Evolutionary conservation across 2,888 invertebrate genomes (phyloP), one percentile per base, ranked within the genome.

Genomic region (Hipparchia sbordonii): DNA sequence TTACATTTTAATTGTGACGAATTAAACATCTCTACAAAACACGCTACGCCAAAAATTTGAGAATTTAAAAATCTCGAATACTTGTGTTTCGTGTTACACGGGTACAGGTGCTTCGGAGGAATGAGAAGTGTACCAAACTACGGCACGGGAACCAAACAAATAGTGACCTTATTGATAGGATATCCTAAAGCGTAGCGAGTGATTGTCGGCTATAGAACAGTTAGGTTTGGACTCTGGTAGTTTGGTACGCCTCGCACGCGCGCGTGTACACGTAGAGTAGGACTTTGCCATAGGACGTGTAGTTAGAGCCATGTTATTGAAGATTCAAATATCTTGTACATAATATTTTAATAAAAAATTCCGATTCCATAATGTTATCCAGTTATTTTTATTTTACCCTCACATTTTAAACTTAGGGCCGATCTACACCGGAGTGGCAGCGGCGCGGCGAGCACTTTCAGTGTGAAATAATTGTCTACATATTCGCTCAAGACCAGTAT

Each of bases 271-370:
- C 39, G 59, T 39, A 12, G 59, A 12, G 67, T 39, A 13, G 67
- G 77, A 76, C 76, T 81, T 82, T 84, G 87, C 87, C 88, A 88
- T 88, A 86, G 85, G 39, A 39, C 39, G 87, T 78, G 77, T 81
- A 84, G 79, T 74, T 73, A 85, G 82, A 79, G 72, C 71, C 80
- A 82, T 78, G 81, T 82, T 84, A 82, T 84, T 80, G 77, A 74
- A 76, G 76, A 74, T 76, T 75, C 74, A 82, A 81, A 82, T 77
- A 81, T 81, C 76, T 75, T 89, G 88, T 89, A 89, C 84, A 89
- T 89, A 89, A 81, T 86, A 87, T 83, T 85, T 86, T 86, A 87
- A 86, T 86, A 85, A 88, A 88, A 82, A 83, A 87, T 87, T 87
- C 84, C 83, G 82, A 88, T 86, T 87, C 86, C 84, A 87, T 86